Conservation (phyloP, 1,140 invertebrate species). For the Cyphomyrmex costatus region DNA sequence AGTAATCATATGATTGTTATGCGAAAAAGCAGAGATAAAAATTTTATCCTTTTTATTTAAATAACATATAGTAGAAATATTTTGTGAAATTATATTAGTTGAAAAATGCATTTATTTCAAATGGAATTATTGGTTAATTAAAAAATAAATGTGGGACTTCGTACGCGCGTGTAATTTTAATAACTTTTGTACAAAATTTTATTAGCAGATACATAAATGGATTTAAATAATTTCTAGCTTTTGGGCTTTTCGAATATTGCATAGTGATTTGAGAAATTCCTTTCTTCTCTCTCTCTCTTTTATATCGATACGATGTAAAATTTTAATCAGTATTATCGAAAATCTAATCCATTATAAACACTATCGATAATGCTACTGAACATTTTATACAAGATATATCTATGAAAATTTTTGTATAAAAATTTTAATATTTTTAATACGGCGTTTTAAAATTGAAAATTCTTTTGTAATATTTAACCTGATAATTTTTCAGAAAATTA, state of each 20-base stretch:
- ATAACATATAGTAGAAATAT: not conserved
- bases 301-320: not conserved
- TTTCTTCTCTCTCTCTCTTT: not conserved
- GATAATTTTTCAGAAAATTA: not conserved
- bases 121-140: constrained; percentile 28
- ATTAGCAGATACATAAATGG: constrained; percentile 9
- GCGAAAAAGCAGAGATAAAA: not conserved
- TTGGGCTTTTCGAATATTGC: not conserved
- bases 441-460: not conserved
- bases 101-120: not conserved
- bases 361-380: constrained; percentile 13
- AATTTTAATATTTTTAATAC: not conserved
- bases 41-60: constrained; percentile 28
- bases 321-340: constrained; percentile 41
- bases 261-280: constrained; percentile 16
- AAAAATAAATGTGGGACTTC: not conserved
- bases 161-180: constrained; percentile 39
- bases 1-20: constrained; percentile 11
- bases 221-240: constrained; percentile 24
- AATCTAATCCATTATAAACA: constrained; percentile 4
- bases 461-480: not conserved
- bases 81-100: constrained; percentile 8
- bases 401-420: not conserved
- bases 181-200: constrained; percentile 25
- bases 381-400: constrained; percentile 10